Evolutionary conservation across 1,140 invertebrate genomes (phyloP).

Genomic region (Atta colombica): DNA sequence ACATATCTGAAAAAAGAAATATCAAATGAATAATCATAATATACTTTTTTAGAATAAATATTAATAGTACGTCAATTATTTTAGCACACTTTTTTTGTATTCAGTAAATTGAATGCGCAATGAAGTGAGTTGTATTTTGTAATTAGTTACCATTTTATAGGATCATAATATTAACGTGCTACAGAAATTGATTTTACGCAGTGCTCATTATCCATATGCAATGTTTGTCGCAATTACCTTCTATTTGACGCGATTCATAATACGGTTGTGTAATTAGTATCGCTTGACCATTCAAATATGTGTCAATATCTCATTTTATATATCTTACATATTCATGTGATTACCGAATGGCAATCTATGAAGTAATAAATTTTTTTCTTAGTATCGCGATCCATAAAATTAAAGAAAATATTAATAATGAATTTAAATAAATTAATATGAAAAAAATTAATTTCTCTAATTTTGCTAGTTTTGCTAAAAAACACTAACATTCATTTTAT

Average conservation of each 20-base stretch:
- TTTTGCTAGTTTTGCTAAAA: too few species aligned
- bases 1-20: not conserved
- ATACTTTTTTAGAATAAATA: not conserved
- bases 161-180: slow-evolving; percentile 22
- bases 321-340: not conserved
- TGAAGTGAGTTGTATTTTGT: slow-evolving; percentile 16
- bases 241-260: slow-evolving; percentile 15
- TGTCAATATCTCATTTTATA: slow-evolving; percentile 37
- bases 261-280: slow-evolving; percentile 22
- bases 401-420: too few species aligned
- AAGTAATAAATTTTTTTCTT: too few species aligned
- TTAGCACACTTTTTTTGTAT: not conserved
- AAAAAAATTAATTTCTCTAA: too few species aligned
- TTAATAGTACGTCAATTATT: not conserved
- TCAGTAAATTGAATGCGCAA: not conserved
- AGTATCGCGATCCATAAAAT: too few species aligned
- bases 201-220: not conserved
- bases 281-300: slow-evolving; percentile 7
- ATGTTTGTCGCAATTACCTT: slow-evolving; percentile 31
- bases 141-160: slow-evolving; percentile 9
- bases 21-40: not conserved
- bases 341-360: too few species aligned
- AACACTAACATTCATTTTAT: too few species aligned
- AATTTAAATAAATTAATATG: too few species aligned
- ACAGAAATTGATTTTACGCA: slow-evolving; percentile 17